Evolutionary conservation across 35 echinoderm and acorn worm species (phyloP), one percentile per base, ranked within the genome.

Genomic region (Ptychodera flava): DNA sequence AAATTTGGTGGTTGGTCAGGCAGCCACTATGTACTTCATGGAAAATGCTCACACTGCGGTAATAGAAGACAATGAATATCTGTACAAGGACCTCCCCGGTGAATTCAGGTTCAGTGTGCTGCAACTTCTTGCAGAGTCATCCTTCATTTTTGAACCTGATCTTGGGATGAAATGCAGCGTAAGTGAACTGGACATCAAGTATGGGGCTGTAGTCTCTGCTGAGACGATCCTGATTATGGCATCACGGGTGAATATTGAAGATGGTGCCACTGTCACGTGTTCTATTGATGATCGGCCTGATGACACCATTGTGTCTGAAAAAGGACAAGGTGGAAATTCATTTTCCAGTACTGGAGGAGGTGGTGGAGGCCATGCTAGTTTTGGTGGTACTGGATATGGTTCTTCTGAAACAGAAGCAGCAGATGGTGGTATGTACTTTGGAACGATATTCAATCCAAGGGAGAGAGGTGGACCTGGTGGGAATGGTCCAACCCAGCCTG

Each of bases 31-130:
- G 30, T 89, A 88, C 37, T 84, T 93, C 16, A 79, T 75, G 52
- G 36, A 85, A 30, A 31, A 93, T 91, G 94, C 94, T 22, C 94
- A 97, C 64, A 97, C 94, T 34, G 94, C 94, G 14, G 30, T 93
- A 28, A 84, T 81, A 33, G 82, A 88, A 31, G 91, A 97, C 82
- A 85, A 82, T 29, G 87, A 38, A 33, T 97, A 97, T 78, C 31
- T 81, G 10, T 28, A 84, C 29, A 88, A 90, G 38, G 88, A 80
- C 33, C 77, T 45, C 31, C 94, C 91, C 15, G 85, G 91, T 64
- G 85, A 86, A 86, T 97, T 97, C 79, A 84, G 81, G n/a, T 97
- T 93, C 93, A 88, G 91, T 35, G 91, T 82, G 1, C 31, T 97
- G 14, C 84, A 92, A 33, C 88, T 97, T 32, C 94, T 93, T 31